Conservation (phyloP, 2,797 vertebrate genomes). For the Silurus lanzhouensis region DNA sequence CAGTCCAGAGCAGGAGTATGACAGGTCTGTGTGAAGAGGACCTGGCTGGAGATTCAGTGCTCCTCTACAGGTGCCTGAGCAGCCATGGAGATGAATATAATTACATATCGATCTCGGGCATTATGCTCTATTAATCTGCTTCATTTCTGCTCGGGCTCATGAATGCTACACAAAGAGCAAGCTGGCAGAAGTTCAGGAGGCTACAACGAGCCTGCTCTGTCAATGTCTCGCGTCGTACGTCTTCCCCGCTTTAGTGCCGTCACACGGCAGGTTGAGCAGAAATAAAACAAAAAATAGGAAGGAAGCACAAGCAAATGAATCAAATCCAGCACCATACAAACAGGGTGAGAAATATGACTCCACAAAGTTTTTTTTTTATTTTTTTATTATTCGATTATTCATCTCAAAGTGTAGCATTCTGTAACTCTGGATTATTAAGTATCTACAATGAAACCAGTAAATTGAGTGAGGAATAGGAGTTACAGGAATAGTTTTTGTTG, state of each 20-base stretch:
- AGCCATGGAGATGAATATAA: constrained; percentile 60
- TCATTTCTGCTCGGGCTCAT: constrained; percentile 45
- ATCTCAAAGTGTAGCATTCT: background rate
- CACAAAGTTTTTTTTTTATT: no score
- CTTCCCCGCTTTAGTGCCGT: constrained; percentile 40
- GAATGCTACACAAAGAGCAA: constrained; percentile 53
- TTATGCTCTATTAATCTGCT: constrained; percentile 61
- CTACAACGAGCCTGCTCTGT: constrained; percentile 45
- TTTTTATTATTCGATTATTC: background rate
- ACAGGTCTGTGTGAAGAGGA: constrained; percentile 32
- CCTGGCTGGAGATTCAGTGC: constrained; percentile 40
- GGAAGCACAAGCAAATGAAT: constrained; percentile 34
- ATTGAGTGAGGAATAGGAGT: background rate
- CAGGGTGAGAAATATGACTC: constrained; percentile 17
- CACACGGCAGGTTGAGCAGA: constrained; percentile 50
- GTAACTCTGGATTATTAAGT: constrained; percentile 4
- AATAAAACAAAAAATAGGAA: constrained; percentile 28
- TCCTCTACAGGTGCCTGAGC: constrained; percentile 46
- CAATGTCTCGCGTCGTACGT: constrained; percentile 37
- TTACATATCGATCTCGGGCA: constrained; percentile 62
- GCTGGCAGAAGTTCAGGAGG: constrained; percentile 37
- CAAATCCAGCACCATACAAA: constrained; percentile 26
- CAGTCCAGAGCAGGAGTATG: constrained; percentile 12
- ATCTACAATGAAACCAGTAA: background rate
- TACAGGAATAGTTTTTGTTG: constrained; percentile 12